Conservation (phyloP, 2,113 vertebrate species). For the Syrrhaptes paradoxus region DNA sequence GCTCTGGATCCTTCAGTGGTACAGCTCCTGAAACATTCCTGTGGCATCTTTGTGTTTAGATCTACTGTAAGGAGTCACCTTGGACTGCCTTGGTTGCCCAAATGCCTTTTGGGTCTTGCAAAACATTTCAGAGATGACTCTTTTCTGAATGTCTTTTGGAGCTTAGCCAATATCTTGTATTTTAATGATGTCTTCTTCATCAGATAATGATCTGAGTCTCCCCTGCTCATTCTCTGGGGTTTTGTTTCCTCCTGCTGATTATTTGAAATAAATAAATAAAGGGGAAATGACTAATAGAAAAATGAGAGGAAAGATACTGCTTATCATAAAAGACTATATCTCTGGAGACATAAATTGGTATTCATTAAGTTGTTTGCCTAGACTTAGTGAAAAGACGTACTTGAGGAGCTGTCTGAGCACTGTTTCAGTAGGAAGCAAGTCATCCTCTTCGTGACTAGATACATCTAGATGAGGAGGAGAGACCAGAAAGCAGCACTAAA, state of each 20-base stretch:
- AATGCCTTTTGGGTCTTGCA: neutral
- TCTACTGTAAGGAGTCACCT: neutral
- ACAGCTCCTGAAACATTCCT: neutral
- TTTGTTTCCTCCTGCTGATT: conserved; percentile 5
- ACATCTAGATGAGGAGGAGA: neutral
- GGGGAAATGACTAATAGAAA: conserved; percentile 31
- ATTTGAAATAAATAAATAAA: conserved; percentile 37
- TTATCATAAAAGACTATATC: conserved; percentile 14
- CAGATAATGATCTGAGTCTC: conserved; percentile 5
- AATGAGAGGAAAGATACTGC: neutral
- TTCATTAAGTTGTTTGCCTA: conserved; percentile 59
- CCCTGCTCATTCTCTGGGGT: neutral
- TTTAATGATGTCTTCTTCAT: neutral
- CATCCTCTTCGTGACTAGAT: neutral
- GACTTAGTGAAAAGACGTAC: conserved; percentile 2
- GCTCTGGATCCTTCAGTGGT: neutral
- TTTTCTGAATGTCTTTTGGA: neutral
- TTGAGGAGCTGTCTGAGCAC: conserved; percentile 41
- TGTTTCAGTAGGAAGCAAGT: conserved; percentile 18
- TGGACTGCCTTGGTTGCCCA: neutral
- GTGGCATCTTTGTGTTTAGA: neutral
- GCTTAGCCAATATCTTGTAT: neutral
- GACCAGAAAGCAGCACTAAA: neutral
- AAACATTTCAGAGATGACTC: neutral
- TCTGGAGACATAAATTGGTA: conserved; percentile 32